Evolutionary conservation across 2,888 invertebrate genomes (phyloP), one percentile per base, ranked within the genome.

Genomic region (Trimorus sp.): DNA sequence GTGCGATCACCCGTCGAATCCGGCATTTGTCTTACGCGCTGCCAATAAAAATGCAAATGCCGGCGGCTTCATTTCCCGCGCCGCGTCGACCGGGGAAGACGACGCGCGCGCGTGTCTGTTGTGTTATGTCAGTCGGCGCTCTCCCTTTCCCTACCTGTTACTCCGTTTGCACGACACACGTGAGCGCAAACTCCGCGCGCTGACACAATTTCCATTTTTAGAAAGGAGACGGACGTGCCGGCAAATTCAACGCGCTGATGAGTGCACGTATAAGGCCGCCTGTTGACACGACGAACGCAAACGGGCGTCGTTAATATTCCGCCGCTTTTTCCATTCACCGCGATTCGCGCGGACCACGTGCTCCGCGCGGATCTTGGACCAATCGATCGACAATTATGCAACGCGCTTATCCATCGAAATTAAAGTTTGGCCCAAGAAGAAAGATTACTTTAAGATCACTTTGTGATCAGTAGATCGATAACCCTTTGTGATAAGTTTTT

Each of bases 151-250:
- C 63, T 70, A 78, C 77, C 77, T 81, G 79, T 82, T 82, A 82
- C 82, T 82, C 73, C 82, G 68, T 71, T 75, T 79, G 65, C 66
- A 70, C 58, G 66, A 37, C 37, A 42, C 69, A 54, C 63, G 42
- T 70, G 69, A 45, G 38, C 70, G 70, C 69, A 76, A 38, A 69
- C 73, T 60, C 73, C 42, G 62, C 51, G 62, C 69, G 73, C 63
- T 80, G 82, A 76, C 82, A 82, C 84, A 79, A 84, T 82, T 82
- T 75, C 84, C 82, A 80, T 82, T 84, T 84, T 84, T 80, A 82
- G 80, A 80, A 83, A 79, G 79, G 79, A 75, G 63, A 83, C 79
- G 79, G 56, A 79, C 71, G 76, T 76, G 79, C 66, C 76, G 70
- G 59, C 63, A 79, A 75, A 82, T 79, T 71, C 79, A 59, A 73